These are phyloP conservation scores for Notothenia coriiceps DNA, from an alignment of 2,113 vertebrate species.

Conservation along the genomic window DNA sequence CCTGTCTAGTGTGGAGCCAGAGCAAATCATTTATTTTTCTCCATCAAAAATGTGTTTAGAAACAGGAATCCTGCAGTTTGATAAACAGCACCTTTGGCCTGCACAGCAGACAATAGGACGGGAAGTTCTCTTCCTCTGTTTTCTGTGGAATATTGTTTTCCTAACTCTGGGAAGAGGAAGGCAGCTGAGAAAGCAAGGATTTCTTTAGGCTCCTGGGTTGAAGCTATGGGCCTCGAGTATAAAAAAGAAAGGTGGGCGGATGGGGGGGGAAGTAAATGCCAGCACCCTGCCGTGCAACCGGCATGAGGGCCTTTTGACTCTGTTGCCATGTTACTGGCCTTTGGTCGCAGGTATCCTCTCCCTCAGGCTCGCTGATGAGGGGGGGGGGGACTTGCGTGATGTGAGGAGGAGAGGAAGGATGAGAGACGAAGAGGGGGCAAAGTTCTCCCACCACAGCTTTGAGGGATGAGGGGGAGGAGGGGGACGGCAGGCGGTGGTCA, in stretches of 20 bases:
- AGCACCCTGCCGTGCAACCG: conserved; percentile 75
- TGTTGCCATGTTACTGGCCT: conserved; percentile 81
- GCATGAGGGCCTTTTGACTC: conserved; percentile 76
- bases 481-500: conserved; percentile 60
- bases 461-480: conserved; percentile 13
- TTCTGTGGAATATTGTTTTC: conserved; percentile 70
- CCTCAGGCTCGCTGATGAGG: conserved; percentile 61
- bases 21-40: conserved; percentile 8
- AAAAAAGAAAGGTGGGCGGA: conserved; percentile 52
- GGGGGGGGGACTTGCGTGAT: conserved; percentile 31
- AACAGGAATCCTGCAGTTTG: conserved; percentile 61
- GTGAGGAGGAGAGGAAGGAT: conserved; percentile 35
- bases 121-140: conserved; percentile 68
- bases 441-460: conserved; percentile 43
- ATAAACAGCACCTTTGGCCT: conserved; percentile 71
- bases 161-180: conserved; percentile 64
- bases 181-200: conserved; percentile 78
- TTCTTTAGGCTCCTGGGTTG: conserved; percentile 68
- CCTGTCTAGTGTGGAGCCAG: not conserved
- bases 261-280: conserved; percentile 77
- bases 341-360: conserved; percentile 77
- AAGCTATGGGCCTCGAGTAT: conserved; percentile 64
- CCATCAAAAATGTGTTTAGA: conserved; percentile 50
- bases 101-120: conserved; percentile 66
- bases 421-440: conserved; percentile 27